Evolutionary conservation across 2,888 invertebrate species (phyloP).

Genomic region (Pachydiplax longipennis): DNA sequence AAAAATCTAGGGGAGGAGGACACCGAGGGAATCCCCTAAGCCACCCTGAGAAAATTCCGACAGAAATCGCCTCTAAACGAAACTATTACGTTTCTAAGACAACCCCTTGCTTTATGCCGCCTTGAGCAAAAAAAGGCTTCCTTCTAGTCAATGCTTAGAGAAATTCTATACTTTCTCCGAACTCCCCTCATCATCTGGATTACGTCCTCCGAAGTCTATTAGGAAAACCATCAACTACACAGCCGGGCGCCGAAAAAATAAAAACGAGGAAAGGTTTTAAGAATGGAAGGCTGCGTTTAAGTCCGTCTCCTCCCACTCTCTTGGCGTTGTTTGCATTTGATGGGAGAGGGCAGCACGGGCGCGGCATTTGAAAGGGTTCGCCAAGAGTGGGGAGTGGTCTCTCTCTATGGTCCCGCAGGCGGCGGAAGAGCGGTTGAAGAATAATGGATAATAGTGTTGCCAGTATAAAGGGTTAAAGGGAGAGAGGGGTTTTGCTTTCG

Average conservation of each 20-base stretch:
- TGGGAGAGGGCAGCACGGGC: not conserved
- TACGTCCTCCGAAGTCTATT: not conserved
- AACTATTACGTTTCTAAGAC: not conserved
- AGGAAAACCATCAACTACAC: not conserved
- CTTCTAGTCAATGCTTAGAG: not conserved
- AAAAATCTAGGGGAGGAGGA: no score
- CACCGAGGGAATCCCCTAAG: not conserved
- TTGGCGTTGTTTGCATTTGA: constrained; percentile 2
- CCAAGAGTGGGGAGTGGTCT: not conserved
- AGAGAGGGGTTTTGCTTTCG: not conserved
- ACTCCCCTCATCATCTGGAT: not conserved
- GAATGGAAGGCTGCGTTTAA: not conserved
- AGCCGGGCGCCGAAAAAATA: not conserved
- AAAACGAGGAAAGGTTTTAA: not conserved
- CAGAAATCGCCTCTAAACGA: not conserved
- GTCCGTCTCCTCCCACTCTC: not conserved
- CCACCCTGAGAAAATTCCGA: not conserved
- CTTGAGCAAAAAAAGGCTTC: not conserved
- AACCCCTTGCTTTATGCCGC: not conserved
- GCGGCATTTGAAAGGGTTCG: constrained; percentile 36
- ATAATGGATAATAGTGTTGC: constrained; percentile 9
- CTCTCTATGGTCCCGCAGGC: not conserved
- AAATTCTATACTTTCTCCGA: not conserved
- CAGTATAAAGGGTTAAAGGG: not conserved
- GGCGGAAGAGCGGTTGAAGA: constrained; percentile 6